These are phyloP conservation scores for Cataglyphis albicans DNA, from an alignment of 2,888 invertebrate genomes.

Conservation along the genomic window DNA sequence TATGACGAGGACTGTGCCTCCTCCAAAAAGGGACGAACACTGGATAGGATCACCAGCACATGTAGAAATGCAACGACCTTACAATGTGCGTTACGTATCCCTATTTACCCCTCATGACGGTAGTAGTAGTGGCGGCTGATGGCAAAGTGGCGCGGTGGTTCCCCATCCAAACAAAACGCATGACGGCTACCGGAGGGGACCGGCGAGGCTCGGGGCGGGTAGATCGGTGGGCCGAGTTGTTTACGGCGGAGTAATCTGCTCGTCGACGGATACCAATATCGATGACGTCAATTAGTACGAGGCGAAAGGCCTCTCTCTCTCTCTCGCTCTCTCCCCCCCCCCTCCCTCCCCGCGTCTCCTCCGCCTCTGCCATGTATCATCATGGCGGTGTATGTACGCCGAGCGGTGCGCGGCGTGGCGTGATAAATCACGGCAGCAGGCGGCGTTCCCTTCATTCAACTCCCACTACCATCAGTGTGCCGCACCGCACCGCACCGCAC, in stretches of 20 bases:
- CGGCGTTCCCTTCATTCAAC: conserved; percentile 83
- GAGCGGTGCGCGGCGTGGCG: conserved; percentile 77
- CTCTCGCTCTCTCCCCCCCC: conserved; percentile 10
- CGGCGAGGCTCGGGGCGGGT: conserved; percentile 19
- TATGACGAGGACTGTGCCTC: conserved; percentile 19
- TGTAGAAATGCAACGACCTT: conserved; percentile 32
- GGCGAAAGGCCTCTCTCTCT: conserved; percentile 75
- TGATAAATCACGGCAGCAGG: conserved; percentile 85
- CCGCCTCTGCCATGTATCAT: conserved; percentile 81
- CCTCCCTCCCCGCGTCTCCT: conserved; percentile 67
- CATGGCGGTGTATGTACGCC: conserved; percentile 81
- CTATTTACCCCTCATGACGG: conserved; percentile 63
- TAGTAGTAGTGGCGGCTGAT: conserved; percentile 59
- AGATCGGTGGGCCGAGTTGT: conserved; percentile 80
- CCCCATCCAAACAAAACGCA: conserved; percentile 62
- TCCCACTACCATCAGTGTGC: conserved; percentile 70
- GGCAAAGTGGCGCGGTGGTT: conserved; percentile 70
- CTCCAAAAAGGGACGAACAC: conserved; percentile 35
- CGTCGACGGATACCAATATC: conserved; percentile 86
- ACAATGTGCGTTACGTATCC: conserved; percentile 37
- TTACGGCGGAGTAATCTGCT: conserved; percentile 85
- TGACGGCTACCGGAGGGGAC: conserved; percentile 57
- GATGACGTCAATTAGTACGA: conserved; percentile 86
- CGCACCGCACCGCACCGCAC: conserved; percentile 36
- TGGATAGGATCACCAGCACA: conserved; percentile 43